Conservation (phyloP, 1,140 invertebrate species). For the Coelopa frigida region DNA sequence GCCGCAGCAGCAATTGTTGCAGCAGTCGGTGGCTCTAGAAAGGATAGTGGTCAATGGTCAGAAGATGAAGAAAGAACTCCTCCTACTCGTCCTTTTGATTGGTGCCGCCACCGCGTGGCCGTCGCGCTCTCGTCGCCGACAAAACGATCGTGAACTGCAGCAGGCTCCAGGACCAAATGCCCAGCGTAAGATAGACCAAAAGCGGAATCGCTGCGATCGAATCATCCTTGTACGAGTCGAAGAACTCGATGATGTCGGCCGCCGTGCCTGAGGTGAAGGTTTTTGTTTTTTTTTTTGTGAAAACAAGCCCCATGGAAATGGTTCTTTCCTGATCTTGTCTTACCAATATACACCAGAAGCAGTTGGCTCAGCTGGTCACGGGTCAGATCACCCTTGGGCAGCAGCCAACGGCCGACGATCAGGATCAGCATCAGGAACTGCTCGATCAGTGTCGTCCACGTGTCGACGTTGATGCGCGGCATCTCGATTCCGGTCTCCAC, state of each 20-base stretch:
- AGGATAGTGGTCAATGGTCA: not conserved
- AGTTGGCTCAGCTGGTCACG: conserved; percentile 86
- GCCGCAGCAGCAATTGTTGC: conserved; percentile 59
- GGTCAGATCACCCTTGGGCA: conserved; percentile 83
- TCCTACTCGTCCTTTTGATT: conserved; percentile 33
- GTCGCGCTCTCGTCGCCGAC: conserved; percentile 74
- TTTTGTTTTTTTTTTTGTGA: not conserved
- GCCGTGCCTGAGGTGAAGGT: conserved; percentile 56
- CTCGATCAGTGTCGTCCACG: conserved; percentile 80
- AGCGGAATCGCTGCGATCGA: conserved; percentile 65
- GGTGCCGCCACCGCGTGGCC: conserved; percentile 34
- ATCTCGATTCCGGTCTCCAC: conserved; percentile 30
- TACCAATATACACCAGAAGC: conserved; percentile 75
- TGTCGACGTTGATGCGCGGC: conserved; percentile 52
- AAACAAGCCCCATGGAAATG: too few species aligned
- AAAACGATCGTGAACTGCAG: conserved; percentile 86
- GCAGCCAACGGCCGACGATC: conserved; percentile 80
- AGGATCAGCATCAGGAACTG: conserved; percentile 83
- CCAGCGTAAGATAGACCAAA: conserved; percentile 67
- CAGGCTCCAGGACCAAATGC: conserved; percentile 83
- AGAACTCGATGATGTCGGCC: conserved; percentile 93
- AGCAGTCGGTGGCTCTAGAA: conserved; percentile 38
- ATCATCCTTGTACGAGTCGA: conserved; percentile 88
- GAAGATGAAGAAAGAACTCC: not conserved
- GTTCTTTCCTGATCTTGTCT: too few species aligned